Conservation (phyloP, 64 coral and sea anemone species). For the Orbicella faveolata region DNA sequence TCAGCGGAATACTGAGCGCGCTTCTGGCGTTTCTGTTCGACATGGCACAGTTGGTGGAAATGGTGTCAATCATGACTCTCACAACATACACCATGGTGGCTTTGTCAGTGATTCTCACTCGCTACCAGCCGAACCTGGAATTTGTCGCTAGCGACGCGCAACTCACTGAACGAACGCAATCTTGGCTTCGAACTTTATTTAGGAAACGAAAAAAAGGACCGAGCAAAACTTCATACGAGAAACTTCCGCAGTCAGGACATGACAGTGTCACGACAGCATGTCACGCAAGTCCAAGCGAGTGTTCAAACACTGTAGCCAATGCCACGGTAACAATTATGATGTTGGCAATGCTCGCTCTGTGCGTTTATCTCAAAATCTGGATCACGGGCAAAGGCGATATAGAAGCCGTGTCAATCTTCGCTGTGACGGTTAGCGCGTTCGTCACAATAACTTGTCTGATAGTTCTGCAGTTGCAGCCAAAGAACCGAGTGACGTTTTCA, state of each 20-base stretch:
- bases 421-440: conserved; percentile 14
- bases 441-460: conserved; percentile 24
- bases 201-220: conserved; percentile 3
- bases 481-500: conserved; percentile 10
- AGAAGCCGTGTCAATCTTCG: conserved; percentile 10
- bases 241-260: conserved; percentile 12
- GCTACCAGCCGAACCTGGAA: conserved; percentile 24
- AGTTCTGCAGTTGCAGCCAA: conserved; percentile 37
- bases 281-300: conserved; percentile 14
- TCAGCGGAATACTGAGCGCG: conserved; percentile 21
- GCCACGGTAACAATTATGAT: conserved; percentile 46
- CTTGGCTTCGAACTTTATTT: conserved; percentile 17
- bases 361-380: conserved; percentile 26
- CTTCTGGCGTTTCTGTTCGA: conserved; percentile 45
- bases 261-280: conserved; percentile 9
- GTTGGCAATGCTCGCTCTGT: conserved; percentile 46
- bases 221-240: not conserved
- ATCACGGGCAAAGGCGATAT: not conserved
- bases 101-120: conserved; percentile 45
- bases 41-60: conserved; percentile 50
- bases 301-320: conserved; percentile 35
- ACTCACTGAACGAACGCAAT: not conserved
- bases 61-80: conserved; percentile 59
- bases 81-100: conserved; percentile 67
- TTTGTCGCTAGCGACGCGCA: not conserved